Base-by-base conservation (phyloP, 2,888 invertebrate species). In the Parelbella ahira region DNA sequence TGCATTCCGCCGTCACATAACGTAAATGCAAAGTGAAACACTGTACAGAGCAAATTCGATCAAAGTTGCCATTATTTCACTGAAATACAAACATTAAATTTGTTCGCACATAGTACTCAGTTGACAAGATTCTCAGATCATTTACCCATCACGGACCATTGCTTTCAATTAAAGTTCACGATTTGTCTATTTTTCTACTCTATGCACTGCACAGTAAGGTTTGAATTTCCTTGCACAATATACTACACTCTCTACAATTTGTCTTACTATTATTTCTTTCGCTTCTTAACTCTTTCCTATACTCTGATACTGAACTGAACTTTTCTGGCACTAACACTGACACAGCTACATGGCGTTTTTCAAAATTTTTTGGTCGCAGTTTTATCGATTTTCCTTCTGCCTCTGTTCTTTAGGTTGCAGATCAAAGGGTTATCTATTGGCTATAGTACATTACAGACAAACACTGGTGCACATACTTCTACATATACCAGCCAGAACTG, bases 401-500 rank as follows among this genome's bases (percentile, higher is more conserved):
- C n/a, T n/a, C n/a, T n/a, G n/a, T n/a, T n/a, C n/a, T n/a, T n/a
- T 58, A 66, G 54, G 63, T 67, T 63, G 51, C 63, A 68, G 53
- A 60, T 57, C 49, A 52, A 53, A 52, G 37, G 42, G 8, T 48
- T 52, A 37, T 44, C 34, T 44, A 68, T 72, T 69, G 69, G 67
- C 60, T 60, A 61, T 52, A 53, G 49, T 58, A 65, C 52, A 53
- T 49, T 47, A 64, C 61, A 66, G 45, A 59, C 47, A 58, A 44
- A 80, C 75, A 83, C 76, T 72, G 82, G 84, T 86, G 83, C 83
- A 84, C 62, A 76, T 86, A 86, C 83, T 83, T 86, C 69, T 86
- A 86, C 87, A 86, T 87, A 83, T 65, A 81, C 87, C 87, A 87
- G 87, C 87, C 87, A 79, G 68, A 75, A 62, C 61, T 62, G 56